Evolutionary conservation across 2,113 vertebrate species (phyloP).

Genomic region (Atherinomorus stipes): DNA sequence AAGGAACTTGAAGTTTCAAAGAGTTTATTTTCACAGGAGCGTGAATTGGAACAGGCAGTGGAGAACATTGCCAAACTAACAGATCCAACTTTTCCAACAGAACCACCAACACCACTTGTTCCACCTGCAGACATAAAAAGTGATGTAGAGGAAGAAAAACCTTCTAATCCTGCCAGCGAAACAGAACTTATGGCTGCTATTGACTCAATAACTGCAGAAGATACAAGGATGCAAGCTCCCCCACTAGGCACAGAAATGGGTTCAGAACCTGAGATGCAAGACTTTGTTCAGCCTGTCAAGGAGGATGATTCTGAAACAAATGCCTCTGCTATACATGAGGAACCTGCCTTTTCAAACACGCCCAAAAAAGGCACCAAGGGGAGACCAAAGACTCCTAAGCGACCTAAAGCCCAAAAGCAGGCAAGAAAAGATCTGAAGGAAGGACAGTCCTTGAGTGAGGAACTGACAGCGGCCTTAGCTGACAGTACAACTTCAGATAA

Average conservation of each 20-base stretch:
- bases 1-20: slow-evolving; percentile 78
- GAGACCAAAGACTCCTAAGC: slow-evolving; percentile 85
- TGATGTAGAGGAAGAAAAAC: slow-evolving; percentile 89
- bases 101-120: slow-evolving; percentile 67
- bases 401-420: slow-evolving; percentile 83
- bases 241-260: slow-evolving; percentile 82
- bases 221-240: slow-evolving; percentile 79
- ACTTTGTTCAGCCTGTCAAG: slow-evolving; percentile 77
- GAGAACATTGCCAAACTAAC: slow-evolving; percentile 95
- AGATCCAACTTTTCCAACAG: slow-evolving; percentile 84
- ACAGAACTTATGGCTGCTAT: slow-evolving; percentile 96
- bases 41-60: slow-evolving; percentile 93
- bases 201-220: slow-evolving; percentile 92
- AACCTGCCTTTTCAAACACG: slow-evolving; percentile 76
- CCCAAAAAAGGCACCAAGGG: slow-evolving; percentile 85
- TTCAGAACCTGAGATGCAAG: slow-evolving; percentile 71
- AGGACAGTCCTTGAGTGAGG: slow-evolving; percentile 66
- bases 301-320: slow-evolving; percentile 77
- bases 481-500: slow-evolving; percentile 48
- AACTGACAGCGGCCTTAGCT: slow-evolving; percentile 38
- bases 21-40: slow-evolving; percentile 85
- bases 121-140: slow-evolving; percentile 63
- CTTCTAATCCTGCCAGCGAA: slow-evolving; percentile 90
- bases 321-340: slow-evolving; percentile 80
- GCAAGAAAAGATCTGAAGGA: slow-evolving; percentile 85